Evolutionary conservation across 2,888 invertebrate species (phyloP), one percentile per base, ranked within the genome.

Genomic region (Thymelicus lineola): DNA sequence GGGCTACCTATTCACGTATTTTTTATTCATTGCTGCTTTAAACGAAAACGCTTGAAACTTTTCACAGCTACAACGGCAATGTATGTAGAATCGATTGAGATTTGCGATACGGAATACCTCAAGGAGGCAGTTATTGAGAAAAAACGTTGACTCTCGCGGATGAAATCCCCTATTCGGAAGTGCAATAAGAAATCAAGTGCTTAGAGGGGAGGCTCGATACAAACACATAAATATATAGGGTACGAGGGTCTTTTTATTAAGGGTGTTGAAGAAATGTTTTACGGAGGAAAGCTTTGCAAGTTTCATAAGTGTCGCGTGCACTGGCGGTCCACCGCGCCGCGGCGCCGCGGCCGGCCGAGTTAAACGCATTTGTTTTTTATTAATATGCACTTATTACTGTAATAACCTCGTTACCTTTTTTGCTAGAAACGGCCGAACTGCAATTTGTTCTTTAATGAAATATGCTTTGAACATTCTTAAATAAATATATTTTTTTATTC

Each of bases 101-200:
- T 42, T 59, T 35, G 28, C 61, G n/a, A 38, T 57, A 42, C 63
- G n/a, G 28, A 14, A 28, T 0, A 1, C 10, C 57, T 35, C 57
- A 15, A 73, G 82, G 75, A 74, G 75, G 79, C 77, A 83, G 82
- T 81, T 81, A 78, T 81, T 80, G 84, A 79, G 76, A 77, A 84
- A 86, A 91, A 91, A 87, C 82, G 86, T 86, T 88, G 87, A 87
- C 89, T 90, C 88, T 88, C 77, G 80, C 79, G 80, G 80, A 82
- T 80, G 80, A 83, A 86, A 83, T 83, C 84, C 80, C 81, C 76
- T 79, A 76, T 80, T 82, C 79, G 79, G 79, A 83, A 88, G 86
- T 92, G 91, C 91, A 91, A 82, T 83, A 81, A 84, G 83, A 82
- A 84, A 86, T 85, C 80, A 79, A 83, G 82, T 79, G 77, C 72